Percentiles rank a stretch among this genome's conserved stretches.
phyloP scores from a whole-genome alignment of 2,113 vertebrate genomes.

The Hipposideros armiger region DNA sequence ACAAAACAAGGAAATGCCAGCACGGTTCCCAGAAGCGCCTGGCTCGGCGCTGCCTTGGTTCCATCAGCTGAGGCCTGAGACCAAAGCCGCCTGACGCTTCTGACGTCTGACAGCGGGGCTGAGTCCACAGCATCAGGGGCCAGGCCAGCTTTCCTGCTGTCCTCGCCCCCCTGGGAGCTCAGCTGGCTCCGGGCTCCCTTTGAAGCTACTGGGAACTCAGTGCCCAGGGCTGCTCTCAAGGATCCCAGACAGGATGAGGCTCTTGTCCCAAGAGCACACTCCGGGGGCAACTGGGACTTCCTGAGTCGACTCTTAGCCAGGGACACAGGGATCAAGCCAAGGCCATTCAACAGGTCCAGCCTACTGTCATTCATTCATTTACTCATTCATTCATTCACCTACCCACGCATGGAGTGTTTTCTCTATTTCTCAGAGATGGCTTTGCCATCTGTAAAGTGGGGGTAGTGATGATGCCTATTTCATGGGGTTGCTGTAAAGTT shows the following conservation, averaged over 20 bases:
- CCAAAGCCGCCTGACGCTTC: slow-evolving; percentile 38
- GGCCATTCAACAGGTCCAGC: neutral
- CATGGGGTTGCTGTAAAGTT: neutral
- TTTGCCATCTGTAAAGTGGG: too few species aligned
- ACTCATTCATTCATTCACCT: neutral
- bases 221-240: slow-evolving; percentile 62
- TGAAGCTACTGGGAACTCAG: slow-evolving; percentile 81
- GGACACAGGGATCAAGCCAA: neutral
- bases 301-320: neutral
- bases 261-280: slow-evolving; percentile 47
- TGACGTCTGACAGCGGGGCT: slow-evolving; percentile 25
- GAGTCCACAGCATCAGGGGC: neutral
- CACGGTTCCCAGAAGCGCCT: slow-evolving; percentile 46
- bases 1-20: slow-evolving; percentile 41
- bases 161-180: slow-evolving; percentile 61
- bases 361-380: neutral
- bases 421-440: neutral
- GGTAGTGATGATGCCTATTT: rapidly evolving
- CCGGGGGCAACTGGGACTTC: slow-evolving; percentile 7
- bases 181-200: slow-evolving; percentile 50
- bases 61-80: neutral
- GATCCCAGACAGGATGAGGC: slow-evolving; percentile 42
- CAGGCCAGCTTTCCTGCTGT: neutral
- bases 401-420: neutral
- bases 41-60: neutral